Evolutionary conservation across 2,888 invertebrate genomes (phyloP), one percentile per base, ranked within the genome.

Genomic region (Tinea semifulvella): DNA sequence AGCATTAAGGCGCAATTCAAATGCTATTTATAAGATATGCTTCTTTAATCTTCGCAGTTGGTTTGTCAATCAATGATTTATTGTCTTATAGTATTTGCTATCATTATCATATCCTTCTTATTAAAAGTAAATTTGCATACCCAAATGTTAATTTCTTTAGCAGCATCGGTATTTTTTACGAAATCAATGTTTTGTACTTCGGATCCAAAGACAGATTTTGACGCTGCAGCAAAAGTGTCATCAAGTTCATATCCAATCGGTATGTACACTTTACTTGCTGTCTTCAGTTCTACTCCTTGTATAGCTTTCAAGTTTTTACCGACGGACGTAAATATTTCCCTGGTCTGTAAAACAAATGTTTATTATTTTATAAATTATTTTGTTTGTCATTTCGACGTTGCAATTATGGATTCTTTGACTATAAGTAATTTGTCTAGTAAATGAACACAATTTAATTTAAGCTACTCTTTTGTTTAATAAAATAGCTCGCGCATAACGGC

Each of bases 111-210:
- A 14, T 11, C 27, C 8, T 19, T 20, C 8, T 19, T 16, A 5
- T 18, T 22, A 42, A 42, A 38, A 11, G 10, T 40, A 31, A 31
- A 14, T n/a, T 3, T n/a, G 25, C 51, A 55, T 60, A 77, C 92
- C 92, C 94, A 95, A 1, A 60, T 48, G 58, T 97, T 97, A 42
- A 98, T 93, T 6, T 65, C 72, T 0, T 68, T 52, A 0, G 81
- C 82, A 2, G 85, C 75, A 5, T 59, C 61, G 0, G 40, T 47
- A 1, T 72, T 65, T 13, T 84, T 53, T 0, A 43, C 44, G 51
- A 94, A 93, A 54, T 91, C 68, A 0, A 92, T 49, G 13, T 71
- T 70, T 54, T 87, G 72, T 0, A 86, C 84, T 48, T 86, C 84
- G 0, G 90, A 84, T 2, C 73, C 61, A 56, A 91, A 92, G 16